These are phyloP conservation scores for Epinotia demarniana DNA, from an alignment of 2,888 invertebrate species.

Conservation along the genomic window DNA sequence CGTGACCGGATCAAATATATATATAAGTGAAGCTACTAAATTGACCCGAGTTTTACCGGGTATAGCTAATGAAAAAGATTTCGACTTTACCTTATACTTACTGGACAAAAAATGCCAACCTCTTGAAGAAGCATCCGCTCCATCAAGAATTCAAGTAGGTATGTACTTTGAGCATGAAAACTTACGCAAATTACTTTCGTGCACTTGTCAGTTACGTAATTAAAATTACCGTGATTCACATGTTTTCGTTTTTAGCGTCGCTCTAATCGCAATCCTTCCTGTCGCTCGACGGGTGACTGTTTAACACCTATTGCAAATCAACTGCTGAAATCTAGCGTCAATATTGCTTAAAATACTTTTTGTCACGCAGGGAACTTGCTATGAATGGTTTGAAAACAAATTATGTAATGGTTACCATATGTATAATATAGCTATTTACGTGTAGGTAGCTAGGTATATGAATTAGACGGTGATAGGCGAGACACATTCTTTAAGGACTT, in stretches of 20 bases:
- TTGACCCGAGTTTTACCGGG: neutral
- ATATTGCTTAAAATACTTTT: constrained; percentile 37
- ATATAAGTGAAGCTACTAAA: too few relatives aligned
- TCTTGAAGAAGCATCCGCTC: constrained; percentile 21
- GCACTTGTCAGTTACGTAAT: constrained; percentile 58
- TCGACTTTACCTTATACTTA: neutral
- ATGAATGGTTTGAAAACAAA: neutral
- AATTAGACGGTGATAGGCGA: too few relatives aligned
- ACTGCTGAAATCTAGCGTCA: constrained; percentile 44
- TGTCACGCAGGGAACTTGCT: neutral
- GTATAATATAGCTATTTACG: neutral
- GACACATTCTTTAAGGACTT: too few relatives aligned
- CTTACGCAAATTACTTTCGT: constrained; percentile 37
- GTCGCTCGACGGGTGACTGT: constrained; percentile 51
- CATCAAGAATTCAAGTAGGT: constrained; percentile 25
- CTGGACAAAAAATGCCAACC: constrained; percentile 3
- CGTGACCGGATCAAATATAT: too few relatives aligned
- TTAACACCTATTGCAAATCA: constrained; percentile 66
- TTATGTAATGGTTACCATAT: neutral
- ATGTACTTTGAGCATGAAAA: constrained; percentile 18
- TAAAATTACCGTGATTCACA: constrained; percentile 66
- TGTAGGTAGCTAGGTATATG: too few relatives aligned
- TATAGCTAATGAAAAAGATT: neutral
- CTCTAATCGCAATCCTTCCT: constrained; percentile 67
- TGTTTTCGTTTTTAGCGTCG: constrained; percentile 80